A percentile compares a stretch with the other conserved stretches of the same genome.
phyloP scores from a whole-genome alignment of 2,113 vertebrate species.

The Pantherophis guttatus region DNA sequence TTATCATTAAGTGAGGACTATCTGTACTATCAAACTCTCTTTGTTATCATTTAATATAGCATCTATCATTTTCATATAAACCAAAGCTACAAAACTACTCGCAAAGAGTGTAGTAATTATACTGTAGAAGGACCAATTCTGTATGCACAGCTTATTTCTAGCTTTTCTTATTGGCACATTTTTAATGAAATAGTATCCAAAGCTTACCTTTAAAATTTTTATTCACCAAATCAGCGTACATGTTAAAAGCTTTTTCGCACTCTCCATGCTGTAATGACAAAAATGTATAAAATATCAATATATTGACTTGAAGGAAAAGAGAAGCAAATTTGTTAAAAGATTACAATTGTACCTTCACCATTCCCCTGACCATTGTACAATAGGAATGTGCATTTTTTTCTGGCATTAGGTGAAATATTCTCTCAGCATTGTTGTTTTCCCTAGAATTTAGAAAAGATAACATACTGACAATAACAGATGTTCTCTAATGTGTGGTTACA shows the following conservation, averaged over 20 bases:
- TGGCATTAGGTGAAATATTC: conserved; percentile 89
- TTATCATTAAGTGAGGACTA: background rate
- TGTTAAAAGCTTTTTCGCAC: conserved; percentile 73
- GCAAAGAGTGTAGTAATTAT: background rate
- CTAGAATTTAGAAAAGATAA: conserved; percentile 47
- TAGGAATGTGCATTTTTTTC: conserved; percentile 83
- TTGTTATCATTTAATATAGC: background rate
- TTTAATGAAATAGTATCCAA: background rate
- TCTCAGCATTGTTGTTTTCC: conserved; percentile 84
- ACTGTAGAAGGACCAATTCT: background rate
- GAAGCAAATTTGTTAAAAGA: background rate
- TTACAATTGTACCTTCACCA: conserved; percentile 84
- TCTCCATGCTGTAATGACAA: conserved; percentile 75
- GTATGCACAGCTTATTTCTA: background rate
- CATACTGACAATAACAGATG: background rate
- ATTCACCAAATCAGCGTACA: conserved; percentile 84
- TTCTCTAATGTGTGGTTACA: background rate
- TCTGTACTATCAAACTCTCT: background rate
- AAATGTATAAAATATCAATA: background rate
- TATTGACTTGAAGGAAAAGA: background rate
- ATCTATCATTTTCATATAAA: background rate
- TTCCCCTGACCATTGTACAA: conserved; percentile 88
- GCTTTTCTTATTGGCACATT: background rate
- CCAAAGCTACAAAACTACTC: background rate
- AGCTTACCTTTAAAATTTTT: conserved; percentile 81